Percentiles rank a stretch among this genome's conserved stretches.
phyloP scores from a whole-genome alignment of 2,113 vertebrate species.

The Asarcornis scutulata region DNA sequence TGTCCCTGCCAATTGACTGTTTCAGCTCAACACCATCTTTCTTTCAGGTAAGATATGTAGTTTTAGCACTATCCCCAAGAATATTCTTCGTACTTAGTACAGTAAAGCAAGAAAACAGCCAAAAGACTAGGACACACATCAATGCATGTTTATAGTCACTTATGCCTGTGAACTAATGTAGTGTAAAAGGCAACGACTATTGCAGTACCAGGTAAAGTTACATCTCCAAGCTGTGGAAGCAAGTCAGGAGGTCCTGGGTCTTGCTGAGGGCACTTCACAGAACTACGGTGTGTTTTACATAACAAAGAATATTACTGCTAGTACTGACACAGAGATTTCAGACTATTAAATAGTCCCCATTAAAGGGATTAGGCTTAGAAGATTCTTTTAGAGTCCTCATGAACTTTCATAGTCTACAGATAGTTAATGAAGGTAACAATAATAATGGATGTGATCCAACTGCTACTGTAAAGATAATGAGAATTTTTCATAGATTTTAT shows the following conservation, averaged over 20 bases:
- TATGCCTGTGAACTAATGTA: not conserved
- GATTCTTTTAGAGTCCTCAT: not conserved
- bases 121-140: not conserved
- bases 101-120: not conserved
- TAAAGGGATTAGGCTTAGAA: not conserved
- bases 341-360: not conserved
- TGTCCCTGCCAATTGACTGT: not conserved
- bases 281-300: not conserved
- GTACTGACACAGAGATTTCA: not conserved
- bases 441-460: not conserved
- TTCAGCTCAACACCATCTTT: not conserved
- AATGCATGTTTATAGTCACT: not conserved
- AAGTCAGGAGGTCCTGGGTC: not conserved
- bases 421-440: not conserved
- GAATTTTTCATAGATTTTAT: not conserved
- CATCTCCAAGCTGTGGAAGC: not conserved
- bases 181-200: not conserved
- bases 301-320: not conserved
- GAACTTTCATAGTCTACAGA: not conserved
- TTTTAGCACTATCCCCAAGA: not conserved
- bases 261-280: not conserved
- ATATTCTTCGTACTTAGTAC: not conserved
- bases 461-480: not conserved
- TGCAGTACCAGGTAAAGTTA: not conserved
- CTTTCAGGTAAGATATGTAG: rapidly evolving